Evolutionary conservation across 2,888 invertebrate genomes (phyloP).

Genomic region (Leuctra nigra): DNA sequence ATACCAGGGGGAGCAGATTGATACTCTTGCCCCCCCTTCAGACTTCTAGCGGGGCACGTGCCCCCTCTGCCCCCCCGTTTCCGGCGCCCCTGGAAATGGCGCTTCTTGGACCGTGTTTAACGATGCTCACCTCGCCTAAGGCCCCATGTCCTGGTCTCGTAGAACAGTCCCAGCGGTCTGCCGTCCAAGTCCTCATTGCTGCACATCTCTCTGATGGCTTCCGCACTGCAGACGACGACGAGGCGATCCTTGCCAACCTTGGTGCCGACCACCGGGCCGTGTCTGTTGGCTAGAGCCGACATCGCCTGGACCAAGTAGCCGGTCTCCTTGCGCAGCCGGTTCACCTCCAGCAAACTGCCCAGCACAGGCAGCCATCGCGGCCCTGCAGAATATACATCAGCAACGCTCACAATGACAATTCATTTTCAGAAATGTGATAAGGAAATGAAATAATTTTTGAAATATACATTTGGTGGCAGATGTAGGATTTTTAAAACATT

Average conservation of each 20-base stretch:
- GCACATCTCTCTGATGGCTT: conserved; percentile 67
- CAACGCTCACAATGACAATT: too few relatives aligned
- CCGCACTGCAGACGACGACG: conserved; percentile 61
- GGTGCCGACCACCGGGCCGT: conserved; percentile 60
- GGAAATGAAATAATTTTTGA: too few relatives aligned
- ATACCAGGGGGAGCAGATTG: too few relatives aligned
- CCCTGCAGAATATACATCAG: conserved; percentile 37
- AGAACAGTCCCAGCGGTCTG: conserved; percentile 69
- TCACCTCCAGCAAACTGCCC: conserved; percentile 63
- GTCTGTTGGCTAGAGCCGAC: conserved; percentile 51
- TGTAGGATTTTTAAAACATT: too few relatives aligned
- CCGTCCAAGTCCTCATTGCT: conserved; percentile 71
- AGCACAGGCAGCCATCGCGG: conserved; percentile 73
- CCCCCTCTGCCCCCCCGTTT: too few relatives aligned
- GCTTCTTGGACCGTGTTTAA: too few relatives aligned
- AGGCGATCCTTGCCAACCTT: conserved; percentile 70
- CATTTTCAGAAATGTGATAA: too few relatives aligned
- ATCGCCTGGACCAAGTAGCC: conserved; percentile 65
- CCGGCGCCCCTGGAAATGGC: too few relatives aligned
- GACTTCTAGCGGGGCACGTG: too few relatives aligned
- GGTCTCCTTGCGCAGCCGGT: conserved; percentile 48
- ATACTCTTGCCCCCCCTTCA: too few relatives aligned
- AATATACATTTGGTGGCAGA: too few relatives aligned
- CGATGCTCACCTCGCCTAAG: conserved; percentile 29
- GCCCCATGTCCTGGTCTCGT: conserved; percentile 45